phyloP scores from a whole-genome alignment of 2,797 vertebrate species.

The Myoxocephalus aenaeus region DNA sequence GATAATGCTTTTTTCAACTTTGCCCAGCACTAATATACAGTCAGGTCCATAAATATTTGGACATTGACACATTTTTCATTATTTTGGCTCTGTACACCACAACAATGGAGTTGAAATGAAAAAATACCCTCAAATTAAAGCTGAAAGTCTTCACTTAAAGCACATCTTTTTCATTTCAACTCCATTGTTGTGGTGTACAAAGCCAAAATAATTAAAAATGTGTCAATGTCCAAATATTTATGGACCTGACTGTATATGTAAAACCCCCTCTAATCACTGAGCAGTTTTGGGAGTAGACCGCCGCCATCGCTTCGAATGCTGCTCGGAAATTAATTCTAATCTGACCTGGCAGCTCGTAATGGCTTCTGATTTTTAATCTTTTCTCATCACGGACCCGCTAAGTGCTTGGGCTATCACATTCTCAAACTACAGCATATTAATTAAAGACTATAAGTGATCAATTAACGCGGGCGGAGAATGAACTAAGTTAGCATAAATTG shows the following conservation, averaged over 20 bases:
- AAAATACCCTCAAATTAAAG: too few relatives aligned
- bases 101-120: too few relatives aligned
- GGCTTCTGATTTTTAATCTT: constrained; percentile 54
- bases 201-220: too few relatives aligned
- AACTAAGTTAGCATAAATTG: constrained; percentile 14
- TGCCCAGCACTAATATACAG: neutral
- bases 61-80: too few relatives aligned
- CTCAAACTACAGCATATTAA: constrained; percentile 49
- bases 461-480: constrained; percentile 30
- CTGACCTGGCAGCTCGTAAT: constrained; percentile 63
- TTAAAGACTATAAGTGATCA: constrained; percentile 55
- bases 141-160: too few relatives aligned
- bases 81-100: too few relatives aligned
- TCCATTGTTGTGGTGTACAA: too few relatives aligned
- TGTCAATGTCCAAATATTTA: too few relatives aligned
- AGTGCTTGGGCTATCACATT: constrained; percentile 32
- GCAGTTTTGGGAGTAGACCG: constrained; percentile 12
- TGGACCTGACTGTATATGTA: too few relatives aligned
- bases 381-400: constrained; percentile 48
- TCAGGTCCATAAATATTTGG: too few relatives aligned
- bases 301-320: constrained; percentile 20
- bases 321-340: constrained; percentile 53
- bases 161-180: too few relatives aligned
- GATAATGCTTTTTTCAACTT: too few relatives aligned
- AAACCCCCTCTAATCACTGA: constrained; percentile 27